A percentile compares a stretch with the other conserved stretches of the same genome.
These are phyloP conservation scores for Cottoperca gobio DNA, from an alignment of 2,797 vertebrate genomes.

Conservation along the genomic window DNA sequence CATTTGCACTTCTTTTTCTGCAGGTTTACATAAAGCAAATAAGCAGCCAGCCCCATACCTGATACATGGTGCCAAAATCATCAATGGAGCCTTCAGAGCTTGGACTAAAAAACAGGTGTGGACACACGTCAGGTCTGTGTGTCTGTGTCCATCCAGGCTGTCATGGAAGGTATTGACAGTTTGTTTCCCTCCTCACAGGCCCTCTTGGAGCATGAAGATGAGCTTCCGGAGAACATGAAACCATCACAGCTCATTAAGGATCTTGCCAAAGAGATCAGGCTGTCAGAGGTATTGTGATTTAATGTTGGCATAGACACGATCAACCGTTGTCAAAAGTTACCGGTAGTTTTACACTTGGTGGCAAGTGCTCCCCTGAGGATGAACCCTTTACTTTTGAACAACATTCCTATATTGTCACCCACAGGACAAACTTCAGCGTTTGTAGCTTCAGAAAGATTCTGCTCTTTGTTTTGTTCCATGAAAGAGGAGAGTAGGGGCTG, in stretches of 20 bases:
- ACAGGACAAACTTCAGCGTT: too few species aligned
- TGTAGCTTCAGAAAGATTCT: too few species aligned
- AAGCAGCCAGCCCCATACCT: conserved; percentile 94
- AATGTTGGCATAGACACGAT: neutral
- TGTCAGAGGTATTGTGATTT: conserved; percentile 90
- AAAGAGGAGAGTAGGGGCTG: too few species aligned
- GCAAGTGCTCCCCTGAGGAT: too few species aligned
- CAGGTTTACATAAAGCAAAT: conserved; percentile 97
- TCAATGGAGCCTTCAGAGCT: conserved; percentile 97
- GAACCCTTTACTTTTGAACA: too few species aligned
- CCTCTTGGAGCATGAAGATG: conserved; percentile 96
- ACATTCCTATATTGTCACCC: too few species aligned
- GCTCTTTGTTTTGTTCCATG: too few species aligned
- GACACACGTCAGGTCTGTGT: neutral
- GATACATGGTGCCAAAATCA: conserved; percentile 97
- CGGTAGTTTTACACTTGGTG: neutral
- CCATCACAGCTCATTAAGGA: conserved; percentile 99
- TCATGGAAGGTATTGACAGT: neutral
- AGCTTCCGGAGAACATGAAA: conserved; percentile 98
- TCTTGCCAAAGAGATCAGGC: conserved; percentile 98
- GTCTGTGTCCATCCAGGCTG: neutral
- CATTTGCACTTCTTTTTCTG: conserved; percentile 31
- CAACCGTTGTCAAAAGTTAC: too few species aligned
- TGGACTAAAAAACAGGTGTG: conserved; percentile 99
- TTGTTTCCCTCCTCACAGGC: conserved; percentile 82